phyloP scores from a whole-genome alignment of 2,888 invertebrate genomes.

The Ichneumoninae sp. region DNA sequence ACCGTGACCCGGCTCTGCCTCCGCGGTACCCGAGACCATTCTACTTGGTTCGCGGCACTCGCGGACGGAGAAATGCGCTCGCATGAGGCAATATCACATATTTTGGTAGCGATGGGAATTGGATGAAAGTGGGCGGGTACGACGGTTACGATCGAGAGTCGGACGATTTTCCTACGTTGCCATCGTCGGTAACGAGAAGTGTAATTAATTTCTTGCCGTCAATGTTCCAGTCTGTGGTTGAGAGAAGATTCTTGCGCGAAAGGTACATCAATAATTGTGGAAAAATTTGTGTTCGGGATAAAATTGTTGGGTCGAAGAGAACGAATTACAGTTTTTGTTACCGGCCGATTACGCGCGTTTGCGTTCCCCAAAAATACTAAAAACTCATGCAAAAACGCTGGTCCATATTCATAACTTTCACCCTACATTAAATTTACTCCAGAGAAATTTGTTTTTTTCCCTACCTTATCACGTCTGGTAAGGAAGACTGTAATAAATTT shows the following conservation, averaged over 20 bases:
- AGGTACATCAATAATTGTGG: too few relatives aligned
- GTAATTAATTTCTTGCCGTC: too few relatives aligned
- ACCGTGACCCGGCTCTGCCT: background rate
- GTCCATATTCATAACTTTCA: slow-evolving; percentile 1
- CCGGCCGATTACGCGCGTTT: too few relatives aligned
- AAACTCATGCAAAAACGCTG: slow-evolving; percentile 1
- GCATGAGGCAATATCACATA: background rate
- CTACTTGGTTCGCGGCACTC: background rate
- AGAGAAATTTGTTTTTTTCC: background rate
- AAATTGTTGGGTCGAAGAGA: too few relatives aligned
- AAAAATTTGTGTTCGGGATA: too few relatives aligned
- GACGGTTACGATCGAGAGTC: background rate
- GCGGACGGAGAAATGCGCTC: background rate
- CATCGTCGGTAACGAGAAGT: background rate
- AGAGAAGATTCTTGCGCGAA: too few relatives aligned
- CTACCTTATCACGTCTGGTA: too few relatives aligned
- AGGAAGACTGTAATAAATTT: too few relatives aligned
- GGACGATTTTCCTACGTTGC: too few relatives aligned
- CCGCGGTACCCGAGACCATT: background rate
- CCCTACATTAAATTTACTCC: background rate
- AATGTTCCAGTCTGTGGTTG: too few relatives aligned
- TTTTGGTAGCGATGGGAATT: background rate
- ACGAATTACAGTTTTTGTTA: background rate
- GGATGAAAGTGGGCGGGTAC: background rate
- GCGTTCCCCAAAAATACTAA: background rate